phyloP scores from a whole-genome alignment of 2,797 vertebrate genomes.

The Octomys mimax region DNA sequence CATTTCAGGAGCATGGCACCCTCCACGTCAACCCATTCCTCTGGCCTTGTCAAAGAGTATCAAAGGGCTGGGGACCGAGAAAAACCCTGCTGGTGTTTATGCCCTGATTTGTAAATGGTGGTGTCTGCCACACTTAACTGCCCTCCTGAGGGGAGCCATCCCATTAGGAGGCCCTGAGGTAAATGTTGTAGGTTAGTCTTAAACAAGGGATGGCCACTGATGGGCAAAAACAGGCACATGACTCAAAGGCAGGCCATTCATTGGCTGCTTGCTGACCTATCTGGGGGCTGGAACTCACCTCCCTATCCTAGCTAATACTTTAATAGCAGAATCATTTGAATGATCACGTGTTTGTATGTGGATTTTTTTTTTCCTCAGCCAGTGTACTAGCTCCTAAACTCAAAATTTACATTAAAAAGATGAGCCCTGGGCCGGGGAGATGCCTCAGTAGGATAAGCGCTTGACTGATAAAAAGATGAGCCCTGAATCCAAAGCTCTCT shows the following conservation, averaged over 20 bases:
- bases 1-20: neutral
- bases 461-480: neutral
- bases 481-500: neutral
- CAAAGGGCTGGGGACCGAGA: neutral
- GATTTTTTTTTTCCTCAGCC: neutral
- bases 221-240: neutral
- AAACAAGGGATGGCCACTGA: neutral
- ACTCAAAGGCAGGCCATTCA: neutral
- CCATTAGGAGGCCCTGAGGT: neutral
- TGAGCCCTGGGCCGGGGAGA: neutral
- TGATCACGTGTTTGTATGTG: neutral
- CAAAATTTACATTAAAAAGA: neutral
- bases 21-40: neutral
- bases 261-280: neutral
- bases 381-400: neutral
- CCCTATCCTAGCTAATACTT: neutral
- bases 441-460: too few species aligned
- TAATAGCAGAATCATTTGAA: neutral
- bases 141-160: too few species aligned
- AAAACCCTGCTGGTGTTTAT: neutral
- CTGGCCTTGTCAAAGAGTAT: neutral
- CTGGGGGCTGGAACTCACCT: neutral
- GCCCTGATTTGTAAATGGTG: neutral
- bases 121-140: neutral
- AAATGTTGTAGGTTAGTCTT: neutral